Percentiles rank a stretch among this genome's conserved stretches.
Evolutionary conservation across 2,888 invertebrate species (phyloP).

Genomic region (Macropis europaea): DNA sequence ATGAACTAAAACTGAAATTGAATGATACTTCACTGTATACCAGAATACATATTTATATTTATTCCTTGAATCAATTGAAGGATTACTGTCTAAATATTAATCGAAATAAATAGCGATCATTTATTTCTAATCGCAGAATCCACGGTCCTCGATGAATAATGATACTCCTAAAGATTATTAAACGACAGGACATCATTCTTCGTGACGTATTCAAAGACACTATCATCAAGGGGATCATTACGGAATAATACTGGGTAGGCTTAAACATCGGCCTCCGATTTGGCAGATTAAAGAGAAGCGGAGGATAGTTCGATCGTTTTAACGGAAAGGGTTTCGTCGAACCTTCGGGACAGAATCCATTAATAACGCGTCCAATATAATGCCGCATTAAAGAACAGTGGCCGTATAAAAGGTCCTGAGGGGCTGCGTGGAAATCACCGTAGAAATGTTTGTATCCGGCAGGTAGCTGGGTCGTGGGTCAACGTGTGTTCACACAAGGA

Average conservation of each 20-base stretch:
- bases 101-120: not conserved
- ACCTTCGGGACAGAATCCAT: constrained; percentile 62
- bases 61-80: no score
- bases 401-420: constrained; percentile 56
- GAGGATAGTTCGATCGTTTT: constrained; percentile 37
- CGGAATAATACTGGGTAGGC: constrained; percentile 32
- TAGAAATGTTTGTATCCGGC: constrained; percentile 65
- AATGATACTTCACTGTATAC: no score
- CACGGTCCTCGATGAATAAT: not conserved
- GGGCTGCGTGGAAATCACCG: constrained; percentile 56
- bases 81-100: not conserved
- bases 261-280: constrained; percentile 39
- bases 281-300: constrained; percentile 47
- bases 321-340: constrained; percentile 47
- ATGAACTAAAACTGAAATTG: no score
- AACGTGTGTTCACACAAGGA: constrained; percentile 48
- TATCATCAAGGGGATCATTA: constrained; percentile 47
- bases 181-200: constrained; percentile 26
- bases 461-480: constrained; percentile 69
- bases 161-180: constrained; percentile 14
- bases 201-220: constrained; percentile 27
- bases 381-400: constrained; percentile 71
- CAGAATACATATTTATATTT: no score
- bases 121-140: not conserved
- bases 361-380: constrained; percentile 75